These are phyloP conservation scores for Holocentrus rufus DNA, from an alignment of 2,797 vertebrate species.

Conservation along the genomic window DNA sequence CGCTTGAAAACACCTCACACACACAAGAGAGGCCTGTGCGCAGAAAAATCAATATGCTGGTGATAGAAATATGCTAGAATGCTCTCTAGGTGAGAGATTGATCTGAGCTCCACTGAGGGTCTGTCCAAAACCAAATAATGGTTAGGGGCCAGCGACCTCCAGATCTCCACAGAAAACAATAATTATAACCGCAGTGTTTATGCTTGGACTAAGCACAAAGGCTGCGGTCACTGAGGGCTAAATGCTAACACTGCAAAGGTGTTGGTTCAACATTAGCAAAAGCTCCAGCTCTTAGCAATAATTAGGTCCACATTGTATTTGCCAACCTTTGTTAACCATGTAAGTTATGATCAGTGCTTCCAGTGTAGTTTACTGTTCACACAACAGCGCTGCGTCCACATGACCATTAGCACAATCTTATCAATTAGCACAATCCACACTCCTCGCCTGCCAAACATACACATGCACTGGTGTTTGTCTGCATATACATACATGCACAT, in stretches of 20 bases:
- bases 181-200: conserved; percentile 77
- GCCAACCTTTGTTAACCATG: background rate
- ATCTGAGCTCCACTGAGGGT: conserved; percentile 81
- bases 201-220: conserved; percentile 76
- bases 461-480: too few species aligned
- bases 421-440: too few species aligned
- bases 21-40: conserved; percentile 73
- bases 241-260: conserved; percentile 61
- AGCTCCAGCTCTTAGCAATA: conserved; percentile 28
- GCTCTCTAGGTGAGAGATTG: conserved; percentile 84
- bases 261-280: conserved; percentile 31
- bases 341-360: background rate
- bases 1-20: conserved; percentile 79
- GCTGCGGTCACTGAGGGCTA: conserved; percentile 63
- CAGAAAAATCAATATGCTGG: conserved; percentile 84
- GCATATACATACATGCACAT: too few species aligned
- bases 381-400: background rate
- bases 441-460: too few species aligned
- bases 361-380: background rate
- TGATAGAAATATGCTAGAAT: conserved; percentile 85
- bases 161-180: conserved; percentile 81
- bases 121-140: conserved; percentile 84
- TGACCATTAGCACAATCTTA: background rate
- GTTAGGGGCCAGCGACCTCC: conserved; percentile 83
- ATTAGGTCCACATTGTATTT: conserved; percentile 17